Evolutionary conservation across 2,888 invertebrate genomes (phyloP), one percentile per base, ranked within the genome.

Genomic region (Cepaea hortensis): DNA sequence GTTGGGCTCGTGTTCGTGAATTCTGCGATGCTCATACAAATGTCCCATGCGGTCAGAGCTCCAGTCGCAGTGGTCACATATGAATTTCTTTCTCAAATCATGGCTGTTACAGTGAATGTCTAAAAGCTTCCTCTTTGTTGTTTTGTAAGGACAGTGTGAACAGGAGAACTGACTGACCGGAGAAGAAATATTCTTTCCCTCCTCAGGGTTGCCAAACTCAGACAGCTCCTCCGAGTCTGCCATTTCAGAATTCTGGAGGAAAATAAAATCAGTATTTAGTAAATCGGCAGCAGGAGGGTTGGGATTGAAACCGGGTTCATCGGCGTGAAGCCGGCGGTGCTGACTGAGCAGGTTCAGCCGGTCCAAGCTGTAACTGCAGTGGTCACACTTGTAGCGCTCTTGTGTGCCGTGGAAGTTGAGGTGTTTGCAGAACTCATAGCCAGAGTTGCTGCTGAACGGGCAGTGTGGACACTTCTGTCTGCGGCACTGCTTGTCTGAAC

Each of bases 31-130:
- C 76, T 92, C 91, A 87, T 91, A 91, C 82, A 93, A 85, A 18
- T 92, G 88, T 82, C 91, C 91, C 3, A 93, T 88, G 75, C 91
- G 87, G 85, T 93, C 92, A 46, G 91, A 90, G 88, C 93, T 93
- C 93, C 93, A 93, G 90, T 92, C 92, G 88, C 93, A 93, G 87
- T 90, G 92, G 85, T 93, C 93, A 88, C 93, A 93, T 50, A 90
- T 91, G 87, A 92, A 93, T 65, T 91, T 91, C 50, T 88, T 89
- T 84, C 89, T 91, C 46, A 90, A 72, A 15, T 92, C 92, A 90
- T 93, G 93, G 91, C 92, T 91, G 82, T 90, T 90, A n/a, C 90
- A 89, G 86, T 93, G 93, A 46, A 91, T 90, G 83, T 90, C 90
- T 84, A 90, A 92, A 85, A 91, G 90, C 85, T 92, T 91, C n/a